These are phyloP conservation scores for pig (Sus scrofa) DNA, from an alignment of 2,113 vertebrate species.

Conservation along the genomic window T2T-Sscrofa CM000819.6:71149501-71150000, in stretches of 20 bases:
- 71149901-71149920: constrained; percentile 69
- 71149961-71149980: constrained; percentile 73
- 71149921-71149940: constrained; percentile 77
- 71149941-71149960: constrained; percentile 74
- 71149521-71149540: constrained; percentile 70
- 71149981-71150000: constrained; percentile 79
- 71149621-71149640: constrained; percentile 73
- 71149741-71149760: constrained; percentile 79
- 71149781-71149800: background rate
- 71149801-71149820: constrained; percentile 57
- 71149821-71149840: constrained; percentile 81
- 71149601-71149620: constrained; percentile 69
- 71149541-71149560: background rate
- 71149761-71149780: constrained; percentile 73
- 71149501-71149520: constrained; percentile 13
- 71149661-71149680: constrained; percentile 62
- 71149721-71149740: constrained; percentile 70
- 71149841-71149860: constrained; percentile 85
- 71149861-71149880: constrained; percentile 72
- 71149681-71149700: constrained; percentile 76
- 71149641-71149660: constrained; percentile 62
- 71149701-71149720: constrained; percentile 85
- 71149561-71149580: constrained; percentile 69
- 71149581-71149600: constrained; percentile 66
- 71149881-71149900: constrained; percentile 64